Evolutionary conservation across 2,113 vertebrate species (phyloP).

Genomic region (Chloropsis hardwickii): DNA sequence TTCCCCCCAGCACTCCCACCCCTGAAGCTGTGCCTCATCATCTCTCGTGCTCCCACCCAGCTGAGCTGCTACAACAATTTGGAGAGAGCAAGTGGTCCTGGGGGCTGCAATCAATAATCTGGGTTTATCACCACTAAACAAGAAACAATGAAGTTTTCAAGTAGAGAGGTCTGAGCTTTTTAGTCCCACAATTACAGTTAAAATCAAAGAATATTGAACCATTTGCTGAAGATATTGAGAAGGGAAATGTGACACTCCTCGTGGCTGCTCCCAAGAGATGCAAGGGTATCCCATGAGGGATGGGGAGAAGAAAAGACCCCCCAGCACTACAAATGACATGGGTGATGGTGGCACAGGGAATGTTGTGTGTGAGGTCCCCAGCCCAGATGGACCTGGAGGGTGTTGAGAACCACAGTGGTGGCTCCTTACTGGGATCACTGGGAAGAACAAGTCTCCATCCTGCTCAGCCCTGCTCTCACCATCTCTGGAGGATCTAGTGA

Average conservation of each 20-base stretch:
- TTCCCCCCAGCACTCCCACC: neutral
- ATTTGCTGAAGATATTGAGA: neutral
- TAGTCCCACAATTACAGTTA: neutral
- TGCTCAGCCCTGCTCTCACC: neutral
- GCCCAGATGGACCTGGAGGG: neutral
- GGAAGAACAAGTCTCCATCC: neutral
- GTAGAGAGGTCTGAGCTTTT: neutral
- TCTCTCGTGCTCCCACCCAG: neutral
- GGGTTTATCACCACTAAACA: neutral
- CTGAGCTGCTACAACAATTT: neutral
- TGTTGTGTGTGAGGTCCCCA: neutral
- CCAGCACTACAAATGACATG: neutral
- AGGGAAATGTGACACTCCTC: neutral
- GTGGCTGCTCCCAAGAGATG: accelerated
- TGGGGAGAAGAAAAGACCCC: neutral
- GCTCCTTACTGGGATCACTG: neutral
- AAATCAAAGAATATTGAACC: neutral
- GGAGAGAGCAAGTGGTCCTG: neutral
- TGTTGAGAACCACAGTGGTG: accelerated
- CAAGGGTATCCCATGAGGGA: neutral
- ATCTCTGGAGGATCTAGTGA: neutral
- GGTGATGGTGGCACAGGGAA: neutral
- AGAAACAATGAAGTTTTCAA: neutral
- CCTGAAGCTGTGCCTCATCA: neutral
- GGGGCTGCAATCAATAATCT: neutral